Percentiles rank a stretch among this genome's conserved stretches.
These are phyloP conservation scores for Crotophaga sulcirostris DNA, from an alignment of 2,113 vertebrate species.

Conservation along the genomic window DNA sequence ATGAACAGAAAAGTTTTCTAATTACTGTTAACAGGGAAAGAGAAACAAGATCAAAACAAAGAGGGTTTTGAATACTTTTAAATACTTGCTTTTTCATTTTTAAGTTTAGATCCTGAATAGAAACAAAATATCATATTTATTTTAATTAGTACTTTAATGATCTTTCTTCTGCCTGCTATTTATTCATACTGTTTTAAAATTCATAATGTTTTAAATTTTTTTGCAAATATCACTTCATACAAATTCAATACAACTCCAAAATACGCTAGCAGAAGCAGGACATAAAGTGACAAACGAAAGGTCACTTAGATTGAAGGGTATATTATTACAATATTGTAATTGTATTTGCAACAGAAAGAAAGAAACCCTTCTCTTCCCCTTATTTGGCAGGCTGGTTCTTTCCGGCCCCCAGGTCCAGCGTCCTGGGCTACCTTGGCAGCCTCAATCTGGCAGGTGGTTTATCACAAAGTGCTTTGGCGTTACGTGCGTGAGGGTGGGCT, in stretches of 20 bases:
- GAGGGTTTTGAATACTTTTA: not conserved
- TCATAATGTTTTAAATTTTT: not conserved
- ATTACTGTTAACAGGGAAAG: not conserved
- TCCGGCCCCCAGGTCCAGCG: not conserved
- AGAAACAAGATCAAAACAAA: not conserved
- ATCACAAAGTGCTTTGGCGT: too few relatives aligned
- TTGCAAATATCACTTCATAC: not conserved
- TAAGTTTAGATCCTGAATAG: not conserved
- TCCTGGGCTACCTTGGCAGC: rapidly evolving
- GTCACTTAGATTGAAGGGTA: not conserved
- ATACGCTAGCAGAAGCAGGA: not conserved
- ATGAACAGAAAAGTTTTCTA: not conserved
- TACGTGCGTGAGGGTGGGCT: rapidly evolving
- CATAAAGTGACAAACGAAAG: not conserved
- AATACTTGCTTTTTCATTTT: not conserved
- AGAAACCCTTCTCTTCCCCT: not conserved
- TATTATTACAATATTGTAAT: not conserved
- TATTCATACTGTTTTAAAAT: not conserved
- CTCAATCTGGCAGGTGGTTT: rapidly evolving
- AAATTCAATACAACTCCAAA: not conserved
- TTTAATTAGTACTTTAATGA: not conserved
- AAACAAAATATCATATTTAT: not conserved
- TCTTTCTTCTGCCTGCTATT: not conserved
- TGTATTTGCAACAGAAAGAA: not conserved
- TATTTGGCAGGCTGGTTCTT: not conserved